Evolutionary conservation across 2,113 vertebrate species (phyloP).

Genomic region (Poeciliopsis prolifica): DNA sequence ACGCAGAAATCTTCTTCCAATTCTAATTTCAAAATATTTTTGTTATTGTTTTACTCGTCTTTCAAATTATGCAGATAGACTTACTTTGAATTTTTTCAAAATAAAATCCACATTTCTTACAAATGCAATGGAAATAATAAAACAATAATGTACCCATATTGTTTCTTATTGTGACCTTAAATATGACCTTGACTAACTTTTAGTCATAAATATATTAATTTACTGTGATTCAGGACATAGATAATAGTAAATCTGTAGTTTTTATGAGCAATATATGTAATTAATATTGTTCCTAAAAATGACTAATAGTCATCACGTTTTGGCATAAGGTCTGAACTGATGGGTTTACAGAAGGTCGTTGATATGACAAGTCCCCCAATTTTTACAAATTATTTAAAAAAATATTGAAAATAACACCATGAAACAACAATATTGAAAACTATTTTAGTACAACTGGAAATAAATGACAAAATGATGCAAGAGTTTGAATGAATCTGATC

Average conservation of each 20-base stretch:
- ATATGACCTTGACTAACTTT: background rate
- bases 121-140: background rate
- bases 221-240: too few relatives aligned
- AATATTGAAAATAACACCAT: too few relatives aligned
- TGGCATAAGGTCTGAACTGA: too few relatives aligned
- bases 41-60: background rate
- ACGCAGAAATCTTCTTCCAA: background rate
- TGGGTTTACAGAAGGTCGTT: too few relatives aligned
- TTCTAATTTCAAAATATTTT: background rate
- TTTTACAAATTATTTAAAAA: too few relatives aligned
- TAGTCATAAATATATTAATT: background rate
- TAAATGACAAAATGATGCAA: background rate
- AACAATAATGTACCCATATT: background rate
- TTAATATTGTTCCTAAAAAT: too few relatives aligned
- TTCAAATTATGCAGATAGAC: too few relatives aligned
- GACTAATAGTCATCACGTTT: too few relatives aligned
- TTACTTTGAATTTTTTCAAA: too few relatives aligned
- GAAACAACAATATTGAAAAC: too few relatives aligned
- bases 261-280: background rate
- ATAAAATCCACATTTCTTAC: background rate
- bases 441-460: too few relatives aligned
- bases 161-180: background rate
- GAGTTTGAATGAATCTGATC: background rate
- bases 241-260: background rate
- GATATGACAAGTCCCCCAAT: too few relatives aligned